Base-by-base conservation (phyloP, 1,140 invertebrate species). In the Helicorthomorpha holstii region DNA sequence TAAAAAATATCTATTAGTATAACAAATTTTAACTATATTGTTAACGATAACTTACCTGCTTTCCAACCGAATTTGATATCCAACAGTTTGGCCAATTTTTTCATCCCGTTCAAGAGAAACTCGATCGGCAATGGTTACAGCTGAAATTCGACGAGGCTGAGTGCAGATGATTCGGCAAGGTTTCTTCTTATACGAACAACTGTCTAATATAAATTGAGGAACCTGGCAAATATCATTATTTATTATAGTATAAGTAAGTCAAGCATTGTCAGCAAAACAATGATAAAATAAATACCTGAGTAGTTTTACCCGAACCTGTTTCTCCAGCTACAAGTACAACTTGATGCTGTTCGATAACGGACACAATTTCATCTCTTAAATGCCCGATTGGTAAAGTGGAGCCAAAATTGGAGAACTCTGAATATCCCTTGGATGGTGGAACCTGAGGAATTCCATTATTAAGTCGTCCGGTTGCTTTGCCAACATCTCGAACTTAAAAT, bases 41-140 rank as follows among this genome's bases (percentile, higher is more conserved):
- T 4, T 23, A 21, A 4, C 4, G 41, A 7, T 44, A 3, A 58
- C 60, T 41, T 58, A 69, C 68, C 67, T 64, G 59, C 80, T 83
- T 63, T 92, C 88, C 50, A 93, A 66, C 43, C 89, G 75, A 57
- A 98, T 92, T 65, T 97, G 90, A 67, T 96, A 98, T 10, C 93
- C 93, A 22, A 95, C 81, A 0, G 83, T 85, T 56, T 81, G 76
- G 0, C 92, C 92, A 49, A 93, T 70, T 56, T 76, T 75, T 66
- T 96, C 91, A 53, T 80, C 81, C 24, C 92, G 73, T 67, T 98
- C 92, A 12, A 60, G 54, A 53, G 82, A 70, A 68, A 61, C 89
- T 74, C 60, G 83, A 75, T 72, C 91, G 64, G 69, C 81, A 0
- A 95, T 80, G 25, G 84, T 80, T 1, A 95, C 77, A 0, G 92